Evolutionary conservation across 1,140 invertebrate genomes (phyloP), one percentile per base, ranked within the genome.

Genomic region (Microplitis mediator): DNA sequence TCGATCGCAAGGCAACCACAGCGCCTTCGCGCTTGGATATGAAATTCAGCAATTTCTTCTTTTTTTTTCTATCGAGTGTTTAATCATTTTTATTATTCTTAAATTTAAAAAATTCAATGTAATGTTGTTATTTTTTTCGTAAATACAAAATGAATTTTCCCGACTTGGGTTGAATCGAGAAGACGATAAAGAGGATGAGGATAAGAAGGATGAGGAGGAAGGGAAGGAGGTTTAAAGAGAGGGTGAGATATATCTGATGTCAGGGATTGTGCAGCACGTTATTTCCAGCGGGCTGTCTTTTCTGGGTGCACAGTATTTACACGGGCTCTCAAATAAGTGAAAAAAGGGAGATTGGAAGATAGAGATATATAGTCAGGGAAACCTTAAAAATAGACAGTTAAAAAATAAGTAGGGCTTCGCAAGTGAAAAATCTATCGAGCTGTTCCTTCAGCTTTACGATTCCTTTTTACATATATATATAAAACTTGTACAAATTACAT

Each of bases 271-370:
- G 32, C 52, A 45, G 39, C 45, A 35, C 4, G 34, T 67, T 67
- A 67, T 32, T 67, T 67, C 65, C 65, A 67, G 39, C 16, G 65
- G 51, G 65, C 50, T 67, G 65, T 67, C 50, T 14, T 32, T 35
- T n/a, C 51, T 54, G 31, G 8, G 13, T 50, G 51, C 23, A 23
- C 23, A 14, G 65, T 67, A 67, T 67, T 67, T 67, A 56, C 65
- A 54, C 32, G 51, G 65, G 23, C 52, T 67, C 39, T 31, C 45
- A 39, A 65, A 14, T 65, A 23, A 65, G 63, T 34, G 63, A 36
- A 32, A 63, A 32, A 63, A 36, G 31, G 16, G 62, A 65, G 36
- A 65, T 65, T 50, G 35, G 61, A 31, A 65, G 36, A 65, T 16
- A 56, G 11, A 54, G 50, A 16, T 45, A 45, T 45, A 45, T 6